Evolutionary conservation across 2,113 vertebrate species (phyloP), one percentile per base, ranked within the genome.

Genomic region (Gymnocephalus cernua): DNA sequence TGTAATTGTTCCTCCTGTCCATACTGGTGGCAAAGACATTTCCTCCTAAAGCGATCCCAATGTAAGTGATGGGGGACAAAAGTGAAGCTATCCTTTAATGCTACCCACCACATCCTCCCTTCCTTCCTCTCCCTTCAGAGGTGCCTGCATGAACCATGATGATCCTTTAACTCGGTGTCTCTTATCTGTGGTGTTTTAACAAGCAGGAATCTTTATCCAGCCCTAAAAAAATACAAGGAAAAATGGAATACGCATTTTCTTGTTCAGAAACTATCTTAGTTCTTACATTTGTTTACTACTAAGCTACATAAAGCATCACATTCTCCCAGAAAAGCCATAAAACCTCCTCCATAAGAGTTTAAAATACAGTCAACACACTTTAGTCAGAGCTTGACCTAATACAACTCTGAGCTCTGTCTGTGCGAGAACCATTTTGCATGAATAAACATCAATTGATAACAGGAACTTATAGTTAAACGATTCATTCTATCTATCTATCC

Each of bases 131-230:
- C 18, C 35, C 51, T 70, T 44, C 21, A 54, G 32, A 23, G 50
- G 66, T 41, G 67, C 48, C 66, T 23, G 29, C 35, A 21, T 32
- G 11, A 59, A 29, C 69, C 25, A 59, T n/a, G 54, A 27, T 27
- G 8, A 27, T 72, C 54, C 27, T 72, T n/a, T 58, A 71, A 12
- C 35, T 70, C 27, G 4, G 12, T 6, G 9, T 44, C 10, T 9
- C 53, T 57, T 57, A 45, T 71, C 35, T 27, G 10, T 38, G 16
- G 11, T 71, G 68, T 71, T 57, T 27, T 44, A 44, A 56, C 35
- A 23, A 58, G 11, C 18, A 4, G 54, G 19, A 29, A 58, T 58
- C 32, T 54, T 41, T 25, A 56, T 41, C n/a, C 32, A 53, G 32
- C 48, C 21, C 16, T 23, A 47, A 23, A 67, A 59, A 67, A n/a